Evolutionary conservation across 2,888 invertebrate genomes (phyloP).

Genomic region (Agonopterix alstromeriana): DNA sequence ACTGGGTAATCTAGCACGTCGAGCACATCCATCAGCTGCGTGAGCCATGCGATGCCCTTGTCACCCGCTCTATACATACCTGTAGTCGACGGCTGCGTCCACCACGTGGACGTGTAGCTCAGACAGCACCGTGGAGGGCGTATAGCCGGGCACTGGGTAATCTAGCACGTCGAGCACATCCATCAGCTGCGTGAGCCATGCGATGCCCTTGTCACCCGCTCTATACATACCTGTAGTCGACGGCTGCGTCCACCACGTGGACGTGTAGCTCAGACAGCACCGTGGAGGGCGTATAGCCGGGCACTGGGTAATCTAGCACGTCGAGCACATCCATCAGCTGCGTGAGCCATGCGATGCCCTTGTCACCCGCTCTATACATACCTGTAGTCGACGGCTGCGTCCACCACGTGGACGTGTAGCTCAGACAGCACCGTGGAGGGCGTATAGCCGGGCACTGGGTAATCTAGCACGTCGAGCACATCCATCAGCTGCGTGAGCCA

Average conservation of each 20-base stretch:
- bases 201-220: constrained; percentile 78
- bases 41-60: constrained; percentile 85
- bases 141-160: constrained; percentile 93
- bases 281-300: constrained; percentile 92
- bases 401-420: constrained; percentile 92
- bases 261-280: constrained; percentile 94
- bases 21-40: constrained; percentile 90
- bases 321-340: no score
- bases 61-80: constrained; percentile 73
- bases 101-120: constrained; percentile 93
- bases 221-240: constrained; percentile 87
- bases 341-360: constrained; percentile 86
- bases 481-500: constrained; percentile 90
- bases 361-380: constrained; percentile 64
- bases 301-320: no score
- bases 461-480: no score
- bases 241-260: constrained; percentile 90
- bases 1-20: no score
- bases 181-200: constrained; percentile 88
- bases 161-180: no score
- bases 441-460: constrained; percentile 91
- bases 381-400: constrained; percentile 94
- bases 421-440: constrained; percentile 94
- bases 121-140: constrained; percentile 93
- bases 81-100: constrained; percentile 93